Base-by-base conservation (phyloP, 2,113 vertebrate genomes). In the Haemorhous mexicanus region DNA sequence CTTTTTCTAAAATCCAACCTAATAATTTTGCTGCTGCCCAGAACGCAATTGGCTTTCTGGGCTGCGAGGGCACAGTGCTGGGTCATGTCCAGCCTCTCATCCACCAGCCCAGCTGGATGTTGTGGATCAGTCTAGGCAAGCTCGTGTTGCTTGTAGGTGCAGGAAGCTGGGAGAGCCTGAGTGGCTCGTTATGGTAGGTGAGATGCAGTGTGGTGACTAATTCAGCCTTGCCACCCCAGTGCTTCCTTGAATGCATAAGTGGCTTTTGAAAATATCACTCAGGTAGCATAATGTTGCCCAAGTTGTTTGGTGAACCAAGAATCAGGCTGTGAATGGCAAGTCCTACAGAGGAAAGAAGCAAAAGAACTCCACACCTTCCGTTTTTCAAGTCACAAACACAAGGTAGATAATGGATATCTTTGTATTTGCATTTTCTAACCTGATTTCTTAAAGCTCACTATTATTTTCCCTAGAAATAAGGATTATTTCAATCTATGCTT, bases 371-470 rank as follows among this genome's bases (percentile, higher is more conserved):
- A 24, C 12, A 16, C 2, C 9, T 82, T 39, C 39, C 22, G 52
- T 87, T 70, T 59, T 62, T 66, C 32, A 67, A 23, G 24, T 39
- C 47, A 26, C 11, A 46, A 61, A 37, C 13, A 74, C 21, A 30
- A 39, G 0, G 0, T 3, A 26, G 21, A 52, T 19, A 87, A 72
- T 19, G 7, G 12, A 4, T 52, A 27, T 37, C 10, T 78, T 84
- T 80, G 3, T 21, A 63, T 30, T 63, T 10, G 2, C 2, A 12
- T 56, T 94, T 93, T 81, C 52, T 43, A 44, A 67, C 16, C 16
- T 63, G 43, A 50, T 41, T 11, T 63, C n/a, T 80, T 73, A 37
- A 64, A 93, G 7, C 23, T 90, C 13, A 12, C 58, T 2, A 1
- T 72, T 41, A 44, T 89, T 94, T 66, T 90, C 39, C 28, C 55